Conservation (phyloP, 1,140 invertebrate species). For the Rhagoletis zephyria region DNA sequence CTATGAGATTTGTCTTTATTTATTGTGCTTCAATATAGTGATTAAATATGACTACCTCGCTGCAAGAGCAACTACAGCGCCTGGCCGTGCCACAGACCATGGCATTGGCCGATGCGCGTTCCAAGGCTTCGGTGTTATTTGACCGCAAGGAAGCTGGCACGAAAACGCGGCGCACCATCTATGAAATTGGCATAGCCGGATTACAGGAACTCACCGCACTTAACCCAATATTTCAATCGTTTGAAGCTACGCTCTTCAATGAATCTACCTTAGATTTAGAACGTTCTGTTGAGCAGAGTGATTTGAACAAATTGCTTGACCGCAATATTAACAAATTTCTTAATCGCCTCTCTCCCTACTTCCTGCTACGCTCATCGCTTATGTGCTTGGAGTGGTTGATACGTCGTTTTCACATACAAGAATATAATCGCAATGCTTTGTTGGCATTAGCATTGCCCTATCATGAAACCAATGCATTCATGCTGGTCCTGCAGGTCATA, state of each 20-base stretch:
- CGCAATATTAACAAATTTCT: slow-evolving; percentile 86
- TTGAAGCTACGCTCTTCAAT: slow-evolving; percentile 84
- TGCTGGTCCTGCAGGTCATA: slow-evolving; percentile 85
- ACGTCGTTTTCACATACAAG: slow-evolving; percentile 88
- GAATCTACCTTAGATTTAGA: slow-evolving; percentile 83
- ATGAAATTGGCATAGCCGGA: slow-evolving; percentile 87
- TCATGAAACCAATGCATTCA: slow-evolving; percentile 91
- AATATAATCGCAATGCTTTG: slow-evolving; percentile 88
- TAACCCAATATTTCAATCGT: slow-evolving; percentile 82
- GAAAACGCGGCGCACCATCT: slow-evolving; percentile 87
- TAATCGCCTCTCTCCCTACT: slow-evolving; percentile 87
- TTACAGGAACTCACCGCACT: slow-evolving; percentile 85
- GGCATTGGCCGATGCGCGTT: slow-evolving; percentile 79
- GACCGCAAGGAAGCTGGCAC: slow-evolving; percentile 89
- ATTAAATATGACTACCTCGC: slow-evolving; percentile 78
- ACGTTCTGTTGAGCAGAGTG: slow-evolving; percentile 82
- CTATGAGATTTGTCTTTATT: background rate
- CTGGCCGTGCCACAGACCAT: slow-evolving; percentile 86
- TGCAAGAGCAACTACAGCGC: slow-evolving; percentile 87
- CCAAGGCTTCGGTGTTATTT: slow-evolving; percentile 88
- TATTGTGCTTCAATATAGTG: background rate
- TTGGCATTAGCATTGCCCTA: slow-evolving; percentile 89
- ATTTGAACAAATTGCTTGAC: slow-evolving; percentile 85
- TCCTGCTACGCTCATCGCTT: slow-evolving; percentile 86
- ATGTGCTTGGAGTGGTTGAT: slow-evolving; percentile 95